Conservation (phyloP, 2,797 vertebrate species). For the Eulemur mongoz region DNA sequence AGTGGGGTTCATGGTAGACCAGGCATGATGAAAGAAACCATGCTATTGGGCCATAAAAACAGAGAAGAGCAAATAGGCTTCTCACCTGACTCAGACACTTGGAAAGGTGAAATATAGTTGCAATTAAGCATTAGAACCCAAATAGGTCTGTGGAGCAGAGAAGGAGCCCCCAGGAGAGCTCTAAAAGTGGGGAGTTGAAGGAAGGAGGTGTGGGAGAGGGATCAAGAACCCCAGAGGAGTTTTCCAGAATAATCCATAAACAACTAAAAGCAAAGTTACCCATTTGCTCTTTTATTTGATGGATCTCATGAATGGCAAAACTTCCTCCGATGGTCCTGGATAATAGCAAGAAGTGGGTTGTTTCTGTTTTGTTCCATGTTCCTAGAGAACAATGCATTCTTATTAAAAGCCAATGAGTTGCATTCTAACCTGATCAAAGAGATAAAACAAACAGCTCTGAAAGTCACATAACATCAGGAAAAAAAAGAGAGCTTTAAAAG, state of each 20-base stretch:
- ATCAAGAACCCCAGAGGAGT: background rate
- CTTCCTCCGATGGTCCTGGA: background rate
- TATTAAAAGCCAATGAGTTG: background rate
- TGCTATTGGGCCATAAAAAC: background rate
- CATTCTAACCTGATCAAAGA: background rate
- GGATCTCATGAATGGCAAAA: background rate
- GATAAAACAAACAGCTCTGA: constrained; percentile 21
- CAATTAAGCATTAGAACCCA: background rate
- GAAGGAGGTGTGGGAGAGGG: background rate
- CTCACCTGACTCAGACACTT: background rate
- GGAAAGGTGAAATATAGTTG: background rate
- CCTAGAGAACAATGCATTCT: background rate
- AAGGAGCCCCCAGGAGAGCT: background rate
- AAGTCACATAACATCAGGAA: background rate
- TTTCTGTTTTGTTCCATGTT: background rate
- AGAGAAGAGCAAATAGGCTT: background rate
- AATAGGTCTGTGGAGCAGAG: background rate
- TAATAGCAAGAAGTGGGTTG: background rate
- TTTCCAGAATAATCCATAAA: background rate
- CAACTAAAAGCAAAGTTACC: background rate
- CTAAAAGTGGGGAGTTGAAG: background rate
- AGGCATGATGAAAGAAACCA: background rate
- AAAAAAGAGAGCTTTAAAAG: background rate
- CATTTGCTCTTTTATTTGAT: background rate
- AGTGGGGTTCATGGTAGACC: background rate